Evolutionary conservation across 2,888 invertebrate species (phyloP), one percentile per base, ranked within the genome.

Genomic region (Ichneumoninae sp.): DNA sequence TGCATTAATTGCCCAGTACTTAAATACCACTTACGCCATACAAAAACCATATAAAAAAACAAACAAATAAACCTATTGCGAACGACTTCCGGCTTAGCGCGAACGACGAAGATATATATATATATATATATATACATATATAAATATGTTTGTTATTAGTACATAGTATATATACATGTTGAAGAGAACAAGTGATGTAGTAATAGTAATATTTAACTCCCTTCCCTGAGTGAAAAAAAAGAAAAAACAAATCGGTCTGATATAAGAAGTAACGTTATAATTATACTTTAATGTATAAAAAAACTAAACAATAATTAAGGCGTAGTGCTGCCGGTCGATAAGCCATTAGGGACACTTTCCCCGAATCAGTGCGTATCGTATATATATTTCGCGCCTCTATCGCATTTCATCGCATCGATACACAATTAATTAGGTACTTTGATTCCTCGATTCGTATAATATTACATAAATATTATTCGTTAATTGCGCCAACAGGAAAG

Each of bases 1-100:
- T 85, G 84, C 84, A 81, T 84, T 68, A 79, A 57, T 82, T 52
- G 52, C 54, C 60, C 85, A 80, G 84, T 84, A 86, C 81, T 86
- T 86, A 79, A 79, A 84, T 75, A 81, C 40, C 57, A 77, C 50
- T 76, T 69, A 79, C 60, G 66, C 76, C 76, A 83, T 79, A 79
- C 5, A 68, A 66, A 57, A 80, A 80, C 5, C 69, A 63, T 22
- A 63, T 0, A 52, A 19, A 60, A 52, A 22, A 44, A 63, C 69
- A 7, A n/a, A 33, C 13, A 63, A 33, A 30, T 3, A 63, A 66
- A 36, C 65, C 30, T 36, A 47, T 76, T 68, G 33, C 66, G 50
- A 83, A 73, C 54, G 47, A 81, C 81, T 84, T 84, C 69, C 79
- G 73, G 75, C 70, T 66, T 26, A 57, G 22, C 66, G 68, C 8